Base-by-base conservation (phyloP, 2,113 vertebrate genomes). In the Fulica atra region DNA sequence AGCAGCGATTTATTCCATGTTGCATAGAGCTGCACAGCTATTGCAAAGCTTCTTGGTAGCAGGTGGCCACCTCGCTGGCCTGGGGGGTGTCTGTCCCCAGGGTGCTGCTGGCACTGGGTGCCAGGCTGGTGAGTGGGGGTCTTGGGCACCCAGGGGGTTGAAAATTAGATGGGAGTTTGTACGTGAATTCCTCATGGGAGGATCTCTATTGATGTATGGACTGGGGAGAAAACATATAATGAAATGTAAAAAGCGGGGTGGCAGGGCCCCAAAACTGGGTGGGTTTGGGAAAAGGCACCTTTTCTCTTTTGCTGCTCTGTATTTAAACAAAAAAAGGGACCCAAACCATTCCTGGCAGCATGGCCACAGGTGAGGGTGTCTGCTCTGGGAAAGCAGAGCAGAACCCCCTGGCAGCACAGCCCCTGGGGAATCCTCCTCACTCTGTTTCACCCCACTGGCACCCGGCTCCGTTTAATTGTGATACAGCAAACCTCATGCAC, bases 61-160 rank as follows among this genome's bases (percentile, higher is more conserved):
- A 2, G 24, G 35, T 0, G 2, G 35, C 69, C 66, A 38, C 16
- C 48, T 38, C 0, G 1, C 35, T 74, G 26, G 17, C 35, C 1
- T 0, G 18, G 18, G 61, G 26, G 42, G 42, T 17, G 42, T 44
- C 29, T 50, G 31, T 11, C 8, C 56, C 1, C 0, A 13, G 28
- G 36, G 11, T 29, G 53, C 35, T 77, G 13, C 59, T 7, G 8
- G 17, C 14, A 7, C 28, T 11, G 12, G 13, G 50, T 25, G 2
- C 5, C 4, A 70, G 71, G 51, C 51, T 76, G 77, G 28, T 3
- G 5, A 35, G 48, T 0, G 10, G 35, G 33, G 7, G 9, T 46
- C 63, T 63, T 4, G 76, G 40, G 6, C 15, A 17, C 16, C 12
- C 0, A 0, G 13, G 6, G 8, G 6, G 11, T 1, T 15, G 31